phyloP scores from a whole-genome alignment of 2,113 vertebrate species.

The Erythrolamprus reginae region DNA sequence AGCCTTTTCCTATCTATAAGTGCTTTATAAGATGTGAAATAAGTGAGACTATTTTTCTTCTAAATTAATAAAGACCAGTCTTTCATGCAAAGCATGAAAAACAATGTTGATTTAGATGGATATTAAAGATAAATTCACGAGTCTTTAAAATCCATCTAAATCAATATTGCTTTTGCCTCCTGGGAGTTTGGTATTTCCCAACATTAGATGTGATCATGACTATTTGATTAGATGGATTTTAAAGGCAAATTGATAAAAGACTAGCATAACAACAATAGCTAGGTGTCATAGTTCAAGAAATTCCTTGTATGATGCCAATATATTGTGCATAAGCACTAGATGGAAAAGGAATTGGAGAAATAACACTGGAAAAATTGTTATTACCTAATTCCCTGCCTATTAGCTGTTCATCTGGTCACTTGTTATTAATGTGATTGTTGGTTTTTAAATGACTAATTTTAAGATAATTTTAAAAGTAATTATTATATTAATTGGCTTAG shows the following conservation, averaged over 20 bases:
- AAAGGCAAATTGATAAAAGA: neutral
- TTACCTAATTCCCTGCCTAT: neutral
- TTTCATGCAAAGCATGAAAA: neutral
- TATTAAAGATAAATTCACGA: too few relatives aligned
- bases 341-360: neutral
- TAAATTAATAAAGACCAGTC: neutral
- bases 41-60: accelerated
- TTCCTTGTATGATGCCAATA: neutral
- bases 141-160: neutral
- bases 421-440: neutral
- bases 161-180: neutral
- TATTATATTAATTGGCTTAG: too few relatives aligned
- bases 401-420: neutral
- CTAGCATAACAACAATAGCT: neutral
- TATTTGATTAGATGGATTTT: neutral
- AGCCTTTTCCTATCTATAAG: accelerated
- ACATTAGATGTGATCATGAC: neutral
- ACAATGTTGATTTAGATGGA: too few relatives aligned
- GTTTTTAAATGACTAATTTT: too few relatives aligned
- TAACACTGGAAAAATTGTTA: neutral
- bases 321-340: neutral
- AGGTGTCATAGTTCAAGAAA: neutral
- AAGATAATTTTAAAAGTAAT: too few relatives aligned
- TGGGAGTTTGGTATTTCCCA: neutral
- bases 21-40: neutral